Evolutionary conservation across 2,113 vertebrate genomes (phyloP).

Genomic region (Otis tarda): DNA sequence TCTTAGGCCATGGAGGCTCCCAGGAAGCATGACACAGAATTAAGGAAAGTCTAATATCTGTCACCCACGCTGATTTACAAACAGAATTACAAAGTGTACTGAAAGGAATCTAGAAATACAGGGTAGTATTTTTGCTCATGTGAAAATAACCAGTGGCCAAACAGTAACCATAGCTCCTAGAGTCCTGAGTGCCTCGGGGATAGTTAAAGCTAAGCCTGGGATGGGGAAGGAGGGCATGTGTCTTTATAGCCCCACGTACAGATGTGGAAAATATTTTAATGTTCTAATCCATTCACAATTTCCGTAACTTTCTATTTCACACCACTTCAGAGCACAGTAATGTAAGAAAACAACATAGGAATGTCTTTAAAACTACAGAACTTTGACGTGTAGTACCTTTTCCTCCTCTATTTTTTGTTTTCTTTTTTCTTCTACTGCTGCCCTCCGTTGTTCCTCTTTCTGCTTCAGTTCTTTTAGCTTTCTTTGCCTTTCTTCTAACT

Average conservation of each 20-base stretch:
- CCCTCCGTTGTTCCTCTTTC: slow-evolving; percentile 89
- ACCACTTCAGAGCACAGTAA: not conserved
- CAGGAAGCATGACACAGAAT: not conserved
- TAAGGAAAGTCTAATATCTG: not conserved
- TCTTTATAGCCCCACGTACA: rapidly evolving
- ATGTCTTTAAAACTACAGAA: not conserved
- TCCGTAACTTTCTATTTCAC: not conserved
- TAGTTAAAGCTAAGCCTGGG: not conserved
- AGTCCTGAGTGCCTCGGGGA: not conserved
- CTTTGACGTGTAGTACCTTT: slow-evolving; percentile 74
- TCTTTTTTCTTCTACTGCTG: slow-evolving; percentile 90
- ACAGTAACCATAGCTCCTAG: not conserved
- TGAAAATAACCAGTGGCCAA: not conserved
- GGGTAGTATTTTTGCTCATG: not conserved
- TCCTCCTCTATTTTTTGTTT: slow-evolving; percentile 90
- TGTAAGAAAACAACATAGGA: not conserved
- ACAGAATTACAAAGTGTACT: not conserved
- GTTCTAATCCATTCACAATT: not conserved
- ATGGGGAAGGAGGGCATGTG: not conserved
- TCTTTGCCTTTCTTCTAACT: slow-evolving; percentile 89
- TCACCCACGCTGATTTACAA: not conserved
- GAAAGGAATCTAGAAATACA: not conserved
- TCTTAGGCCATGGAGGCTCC: not conserved
- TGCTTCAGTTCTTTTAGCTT: slow-evolving; percentile 88
- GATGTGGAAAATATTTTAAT: not conserved